These are phyloP conservation scores for Alcis repandata DNA, from an alignment of 2,888 invertebrate genomes.

Conservation along the genomic window DNA sequence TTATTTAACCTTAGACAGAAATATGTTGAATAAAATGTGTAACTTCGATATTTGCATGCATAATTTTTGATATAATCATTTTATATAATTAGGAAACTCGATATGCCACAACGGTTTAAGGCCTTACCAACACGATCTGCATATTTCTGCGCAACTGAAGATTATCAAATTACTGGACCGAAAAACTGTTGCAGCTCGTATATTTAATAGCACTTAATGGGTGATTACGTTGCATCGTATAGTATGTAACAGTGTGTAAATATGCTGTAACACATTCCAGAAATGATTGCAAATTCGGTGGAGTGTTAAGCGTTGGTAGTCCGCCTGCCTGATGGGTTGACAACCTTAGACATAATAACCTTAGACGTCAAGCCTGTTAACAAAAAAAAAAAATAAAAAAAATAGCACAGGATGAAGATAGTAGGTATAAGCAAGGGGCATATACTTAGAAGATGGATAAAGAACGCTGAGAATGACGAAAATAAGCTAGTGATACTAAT, in stretches of 20 bases:
- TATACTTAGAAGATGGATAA: too few species aligned
- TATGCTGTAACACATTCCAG: slow-evolving; percentile 23
- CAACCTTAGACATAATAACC: too few species aligned
- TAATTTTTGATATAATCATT: slow-evolving; percentile 15
- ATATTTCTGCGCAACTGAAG: slow-evolving; percentile 29
- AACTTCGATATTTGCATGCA: slow-evolving; percentile 15
- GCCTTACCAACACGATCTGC: slow-evolving; percentile 26
- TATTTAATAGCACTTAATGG: slow-evolving; percentile 28
- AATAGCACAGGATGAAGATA: too few species aligned
- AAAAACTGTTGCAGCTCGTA: slow-evolving; percentile 32
- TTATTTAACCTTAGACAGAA: too few species aligned
- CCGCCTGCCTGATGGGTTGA: too few species aligned
- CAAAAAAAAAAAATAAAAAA: too few species aligned
- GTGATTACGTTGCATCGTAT: slow-evolving; percentile 6
- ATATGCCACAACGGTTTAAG: slow-evolving; percentile 22
- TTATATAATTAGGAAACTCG: slow-evolving; percentile 29
- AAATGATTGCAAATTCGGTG: neutral
- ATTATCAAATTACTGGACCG: slow-evolving; percentile 45
- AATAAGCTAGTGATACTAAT: too few species aligned
- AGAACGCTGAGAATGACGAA: too few species aligned
- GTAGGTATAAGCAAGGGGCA: too few species aligned
- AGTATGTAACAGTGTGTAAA: slow-evolving; percentile 15
- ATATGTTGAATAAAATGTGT: too few species aligned
- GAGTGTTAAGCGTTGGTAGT: too few species aligned
- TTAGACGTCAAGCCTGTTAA: too few species aligned